Evolutionary conservation across 2,113 vertebrate genomes (phyloP).

Genomic region (Ia io): DNA sequence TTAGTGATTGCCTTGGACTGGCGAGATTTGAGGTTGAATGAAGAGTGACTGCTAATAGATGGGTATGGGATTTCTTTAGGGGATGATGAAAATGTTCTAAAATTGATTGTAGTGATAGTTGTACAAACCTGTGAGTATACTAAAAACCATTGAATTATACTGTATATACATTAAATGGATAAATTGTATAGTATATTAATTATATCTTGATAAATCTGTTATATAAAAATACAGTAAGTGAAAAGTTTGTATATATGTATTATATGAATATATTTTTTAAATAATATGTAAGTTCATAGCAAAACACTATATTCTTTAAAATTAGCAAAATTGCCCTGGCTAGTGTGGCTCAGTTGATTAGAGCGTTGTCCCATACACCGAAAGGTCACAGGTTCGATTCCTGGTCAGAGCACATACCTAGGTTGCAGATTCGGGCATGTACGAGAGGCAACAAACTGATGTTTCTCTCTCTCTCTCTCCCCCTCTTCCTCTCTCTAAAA

Average conservation of each 20-base stretch:
- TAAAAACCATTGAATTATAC: neutral
- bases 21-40: neutral
- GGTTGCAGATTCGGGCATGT: neutral
- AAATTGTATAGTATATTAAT: neutral
- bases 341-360: neutral
- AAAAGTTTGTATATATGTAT: neutral
- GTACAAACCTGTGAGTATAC: neutral
- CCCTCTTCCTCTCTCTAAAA: no score
- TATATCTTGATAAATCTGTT: neutral
- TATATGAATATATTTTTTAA: conserved; percentile 13
- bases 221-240: neutral
- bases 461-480: neutral
- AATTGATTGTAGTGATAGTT: neutral
- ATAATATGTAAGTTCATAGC: neutral
- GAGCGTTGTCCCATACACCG: neutral
- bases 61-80: neutral
- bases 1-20: neutral
- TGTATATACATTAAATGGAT: neutral
- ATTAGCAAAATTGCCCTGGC: neutral
- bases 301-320: conserved; percentile 3
- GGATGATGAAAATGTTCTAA: neutral
- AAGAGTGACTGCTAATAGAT: neutral
- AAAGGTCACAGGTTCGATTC: neutral
- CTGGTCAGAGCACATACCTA: no score
- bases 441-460: neutral